Conservation (phyloP, 2,113 vertebrate genomes). For the Bubo bubo region DNA sequence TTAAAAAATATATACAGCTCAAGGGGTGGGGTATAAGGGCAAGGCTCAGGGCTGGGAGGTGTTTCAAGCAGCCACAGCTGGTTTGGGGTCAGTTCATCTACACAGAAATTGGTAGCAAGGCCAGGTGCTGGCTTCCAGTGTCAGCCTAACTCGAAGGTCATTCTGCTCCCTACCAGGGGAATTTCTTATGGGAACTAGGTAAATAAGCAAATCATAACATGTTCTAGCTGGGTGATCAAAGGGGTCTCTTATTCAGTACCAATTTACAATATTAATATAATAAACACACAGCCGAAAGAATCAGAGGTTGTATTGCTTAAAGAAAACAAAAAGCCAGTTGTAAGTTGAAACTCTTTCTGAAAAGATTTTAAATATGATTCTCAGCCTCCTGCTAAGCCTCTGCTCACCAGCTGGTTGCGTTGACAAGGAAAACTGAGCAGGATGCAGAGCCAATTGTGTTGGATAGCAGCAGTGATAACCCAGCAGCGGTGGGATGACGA, state of each 20-base stretch:
- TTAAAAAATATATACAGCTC: neutral
- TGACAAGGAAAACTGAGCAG: neutral
- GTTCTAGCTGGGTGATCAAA: neutral
- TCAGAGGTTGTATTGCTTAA: slow-evolving; percentile 56
- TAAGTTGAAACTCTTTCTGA: slow-evolving; percentile 29
- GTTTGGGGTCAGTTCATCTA: neutral
- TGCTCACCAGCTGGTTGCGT: neutral
- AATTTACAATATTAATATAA: neutral
- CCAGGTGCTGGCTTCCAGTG: neutral
- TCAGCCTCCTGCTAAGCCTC: slow-evolving; percentile 20
- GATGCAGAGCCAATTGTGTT: neutral
- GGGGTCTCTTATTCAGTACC: neutral
- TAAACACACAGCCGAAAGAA: neutral
- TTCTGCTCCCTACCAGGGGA: neutral
- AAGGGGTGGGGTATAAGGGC: neutral
- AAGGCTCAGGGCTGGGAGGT: neutral
- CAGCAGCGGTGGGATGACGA: neutral
- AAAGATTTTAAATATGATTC: slow-evolving; percentile 9
- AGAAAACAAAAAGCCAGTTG: slow-evolving; percentile 34
- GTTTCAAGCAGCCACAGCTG: neutral
- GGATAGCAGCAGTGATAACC: neutral
- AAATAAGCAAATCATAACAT: neutral
- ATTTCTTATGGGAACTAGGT: neutral
- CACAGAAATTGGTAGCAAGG: neutral
- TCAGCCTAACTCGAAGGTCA: neutral